A percentile compares a stretch with the other conserved stretches of the same genome.
Conservation (phyloP, 2,113 vertebrate genomes). For the Calyptommatus sinebrachiatus region DNA sequence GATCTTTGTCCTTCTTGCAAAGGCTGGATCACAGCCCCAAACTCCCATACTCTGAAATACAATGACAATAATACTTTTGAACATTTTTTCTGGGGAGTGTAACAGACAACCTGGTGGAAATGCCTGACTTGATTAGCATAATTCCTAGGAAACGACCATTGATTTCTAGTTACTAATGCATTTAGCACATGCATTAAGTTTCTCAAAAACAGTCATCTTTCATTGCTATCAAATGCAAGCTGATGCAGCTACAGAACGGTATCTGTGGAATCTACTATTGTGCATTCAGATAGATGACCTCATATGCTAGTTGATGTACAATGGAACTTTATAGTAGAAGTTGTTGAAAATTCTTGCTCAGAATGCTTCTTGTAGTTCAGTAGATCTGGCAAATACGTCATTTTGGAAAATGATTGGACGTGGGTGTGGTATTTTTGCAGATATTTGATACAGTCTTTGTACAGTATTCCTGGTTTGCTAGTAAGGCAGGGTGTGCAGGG, state of each 20-base stretch:
- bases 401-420: not conserved
- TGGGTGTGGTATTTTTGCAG: not conserved
- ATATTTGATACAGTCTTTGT: not conserved
- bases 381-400: no score
- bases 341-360: not conserved
- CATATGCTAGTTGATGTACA: slow-evolving; percentile 1
- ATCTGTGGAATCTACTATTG: not conserved
- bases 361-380: no score
- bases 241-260: not conserved
- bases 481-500: not conserved
- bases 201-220: not conserved
- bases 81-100: not conserved
- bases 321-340: not conserved
- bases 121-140: not conserved
- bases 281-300: slow-evolving; percentile 4
- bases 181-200: not conserved
- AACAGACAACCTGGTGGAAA: not conserved
- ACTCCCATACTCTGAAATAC: not conserved
- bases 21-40: not conserved
- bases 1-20: not conserved
- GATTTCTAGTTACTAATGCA: slow-evolving; percentile 5
- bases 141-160: not conserved
- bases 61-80: not conserved
- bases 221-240: not conserved
- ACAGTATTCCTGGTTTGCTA: not conserved